A percentile compares a stretch with the other conserved stretches of the same genome.
phyloP scores from a whole-genome alignment of 64 coral and sea anemone genomes.

The Dendrophyllia cribrosa region DNA sequence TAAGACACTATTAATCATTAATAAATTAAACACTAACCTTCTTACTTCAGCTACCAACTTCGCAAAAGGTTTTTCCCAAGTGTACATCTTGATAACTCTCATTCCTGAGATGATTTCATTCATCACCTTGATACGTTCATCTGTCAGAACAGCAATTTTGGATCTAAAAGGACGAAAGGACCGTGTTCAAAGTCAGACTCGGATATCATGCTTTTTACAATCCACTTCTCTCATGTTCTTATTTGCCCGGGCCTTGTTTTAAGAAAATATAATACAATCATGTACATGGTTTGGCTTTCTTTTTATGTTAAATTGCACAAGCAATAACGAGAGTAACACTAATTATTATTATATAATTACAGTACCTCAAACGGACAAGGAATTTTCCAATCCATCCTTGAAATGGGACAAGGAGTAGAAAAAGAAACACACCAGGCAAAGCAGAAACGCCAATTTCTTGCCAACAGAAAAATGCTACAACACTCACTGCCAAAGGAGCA shows the following conservation, averaged over 20 bases:
- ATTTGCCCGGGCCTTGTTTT: too few species aligned
- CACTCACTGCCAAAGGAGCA: conserved; percentile 34
- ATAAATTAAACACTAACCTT: conserved; percentile 10
- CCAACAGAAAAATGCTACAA: conserved; percentile 64
- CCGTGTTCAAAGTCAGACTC: too few species aligned
- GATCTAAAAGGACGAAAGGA: conserved; percentile 34
- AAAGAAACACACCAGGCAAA: conserved; percentile 66
- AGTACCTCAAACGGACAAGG: conserved; percentile 80
- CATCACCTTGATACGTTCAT: conserved; percentile 86
- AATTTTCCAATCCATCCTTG: conserved; percentile 80
- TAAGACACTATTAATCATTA: too few species aligned
- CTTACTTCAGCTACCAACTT: conserved; percentile 79
- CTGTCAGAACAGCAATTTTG: conserved; percentile 76
- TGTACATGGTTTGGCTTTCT: too few species aligned
- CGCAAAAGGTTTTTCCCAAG: conserved; percentile 87
- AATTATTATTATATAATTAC: not conserved
- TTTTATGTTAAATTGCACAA: too few species aligned
- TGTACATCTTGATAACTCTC: conserved; percentile 97
- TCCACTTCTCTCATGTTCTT: too few species aligned
- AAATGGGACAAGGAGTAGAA: conserved; percentile 75
- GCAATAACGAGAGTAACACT: too few species aligned
- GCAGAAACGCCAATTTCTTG: conserved; percentile 53
- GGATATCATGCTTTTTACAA: too few species aligned
- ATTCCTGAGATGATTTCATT: conserved; percentile 95
- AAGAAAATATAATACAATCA: too few species aligned